Evolutionary conservation across 2,888 invertebrate species (phyloP).

Genomic region (Ligdia adustata): DNA sequence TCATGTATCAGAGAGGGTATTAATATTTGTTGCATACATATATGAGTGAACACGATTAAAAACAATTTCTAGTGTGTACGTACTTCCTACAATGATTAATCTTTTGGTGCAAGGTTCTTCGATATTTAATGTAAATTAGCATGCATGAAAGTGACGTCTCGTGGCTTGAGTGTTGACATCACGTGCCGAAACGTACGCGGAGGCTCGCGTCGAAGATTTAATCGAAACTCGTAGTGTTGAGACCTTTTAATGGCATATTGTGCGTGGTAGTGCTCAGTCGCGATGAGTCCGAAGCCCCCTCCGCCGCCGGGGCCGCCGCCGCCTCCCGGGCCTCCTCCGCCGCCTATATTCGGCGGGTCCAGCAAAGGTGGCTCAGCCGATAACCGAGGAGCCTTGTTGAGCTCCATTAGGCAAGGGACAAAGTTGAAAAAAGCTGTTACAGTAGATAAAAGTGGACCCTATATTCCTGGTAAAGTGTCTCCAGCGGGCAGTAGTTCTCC

Average conservation of each 20-base stretch:
- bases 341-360: slow-evolving; percentile 72
- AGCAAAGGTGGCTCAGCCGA: slow-evolving; percentile 80
- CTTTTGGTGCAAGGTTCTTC: slow-evolving; percentile 75
- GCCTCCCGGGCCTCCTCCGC: slow-evolving; percentile 84
- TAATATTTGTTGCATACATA: slow-evolving; percentile 25
- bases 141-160: slow-evolving; percentile 67
- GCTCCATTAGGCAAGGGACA: slow-evolving; percentile 92
- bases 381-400: slow-evolving; percentile 88
- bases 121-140: slow-evolving; percentile 73
- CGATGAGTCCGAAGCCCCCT: slow-evolving; percentile 80
- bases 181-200: slow-evolving; percentile 55
- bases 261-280: slow-evolving; percentile 45
- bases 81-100: slow-evolving; percentile 76
- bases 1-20: slow-evolving; percentile 35
- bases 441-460: slow-evolving; percentile 95
- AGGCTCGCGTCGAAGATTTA: slow-evolving; percentile 46
- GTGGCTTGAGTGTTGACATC: slow-evolving; percentile 61
- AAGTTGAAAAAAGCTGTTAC: slow-evolving; percentile 93
- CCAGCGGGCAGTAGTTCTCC: slow-evolving; percentile 54
- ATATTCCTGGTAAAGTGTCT: slow-evolving; percentile 86
- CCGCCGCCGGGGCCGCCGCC: slow-evolving; percentile 88
- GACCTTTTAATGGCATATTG: slow-evolving; percentile 53
- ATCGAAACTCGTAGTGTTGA: slow-evolving; percentile 33
- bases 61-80: slow-evolving; percentile 73
- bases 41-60: slow-evolving; percentile 63